Percentiles rank a stretch among this genome's conserved stretches.
Evolutionary conservation across 1,140 invertebrate species (phyloP).

Genomic region (Adoxophyes honmai): DNA sequence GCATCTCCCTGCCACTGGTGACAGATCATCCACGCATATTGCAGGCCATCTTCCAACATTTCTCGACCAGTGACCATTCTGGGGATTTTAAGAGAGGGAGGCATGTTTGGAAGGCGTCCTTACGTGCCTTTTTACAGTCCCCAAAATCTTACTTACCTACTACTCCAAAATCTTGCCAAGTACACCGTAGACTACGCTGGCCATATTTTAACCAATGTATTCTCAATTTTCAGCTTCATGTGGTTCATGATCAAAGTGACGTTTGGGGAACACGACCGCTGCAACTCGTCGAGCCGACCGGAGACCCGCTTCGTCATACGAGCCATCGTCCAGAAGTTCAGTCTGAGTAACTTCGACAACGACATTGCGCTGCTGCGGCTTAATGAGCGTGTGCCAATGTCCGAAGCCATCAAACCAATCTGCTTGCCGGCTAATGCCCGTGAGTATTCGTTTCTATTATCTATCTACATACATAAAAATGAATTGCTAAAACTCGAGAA

Average conservation of each 20-base stretch:
- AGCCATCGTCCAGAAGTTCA: conserved; percentile 87
- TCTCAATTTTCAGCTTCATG: conserved; percentile 84
- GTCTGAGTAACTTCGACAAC: conserved; percentile 89
- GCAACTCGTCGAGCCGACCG: conserved; percentile 81
- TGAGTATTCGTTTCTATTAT: conserved; percentile 64
- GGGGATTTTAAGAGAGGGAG: no score
- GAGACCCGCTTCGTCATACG: conserved; percentile 87
- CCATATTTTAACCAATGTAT: conserved; percentile 7
- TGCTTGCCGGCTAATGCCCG: conserved; percentile 84
- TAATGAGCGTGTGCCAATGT: conserved; percentile 86
- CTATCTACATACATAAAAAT: no score
- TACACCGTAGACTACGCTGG: no score
- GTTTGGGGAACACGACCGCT: conserved; percentile 90
- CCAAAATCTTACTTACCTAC: no score
- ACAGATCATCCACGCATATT: no score
- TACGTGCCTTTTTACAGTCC: no score
- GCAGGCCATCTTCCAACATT: no score
- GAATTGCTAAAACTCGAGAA: no score
- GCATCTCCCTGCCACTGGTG: no score
- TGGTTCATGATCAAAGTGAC: conserved; percentile 94
- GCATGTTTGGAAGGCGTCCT: no score
- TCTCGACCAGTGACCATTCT: no score
- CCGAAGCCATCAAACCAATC: conserved; percentile 85
- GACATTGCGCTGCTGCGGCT: conserved; percentile 89
- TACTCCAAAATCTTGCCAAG: no score